phyloP scores from a whole-genome alignment of 2,797 vertebrate species.

The Salarias fasciatus region DNA sequence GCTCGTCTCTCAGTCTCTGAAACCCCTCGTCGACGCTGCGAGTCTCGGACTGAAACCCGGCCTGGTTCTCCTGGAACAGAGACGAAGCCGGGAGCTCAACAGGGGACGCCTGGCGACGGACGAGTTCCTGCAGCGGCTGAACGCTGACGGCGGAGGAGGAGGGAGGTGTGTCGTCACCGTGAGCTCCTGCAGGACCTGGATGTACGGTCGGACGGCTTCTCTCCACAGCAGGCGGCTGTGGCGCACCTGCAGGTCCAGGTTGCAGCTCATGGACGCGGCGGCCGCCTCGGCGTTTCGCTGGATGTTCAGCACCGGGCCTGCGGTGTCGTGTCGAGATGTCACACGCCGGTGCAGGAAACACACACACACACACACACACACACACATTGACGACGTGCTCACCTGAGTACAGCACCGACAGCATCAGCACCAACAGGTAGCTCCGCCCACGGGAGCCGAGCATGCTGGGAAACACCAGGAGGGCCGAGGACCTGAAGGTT shows the following conservation, averaged over 20 bases:
- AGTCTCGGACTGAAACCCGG: constrained; percentile 66
- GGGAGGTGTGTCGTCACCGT: constrained; percentile 75
- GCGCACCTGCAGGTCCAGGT: constrained; percentile 88
- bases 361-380: no score
- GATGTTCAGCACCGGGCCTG: constrained; percentile 87
- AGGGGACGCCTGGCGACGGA: no score
- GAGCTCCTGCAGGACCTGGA: constrained; percentile 78
- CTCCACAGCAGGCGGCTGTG: constrained; percentile 84
- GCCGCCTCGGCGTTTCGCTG: constrained; percentile 84
- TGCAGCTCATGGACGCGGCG: constrained; percentile 86
- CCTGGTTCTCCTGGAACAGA: constrained; percentile 70
- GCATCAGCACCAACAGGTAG: constrained; percentile 81
- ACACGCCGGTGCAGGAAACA: no score
- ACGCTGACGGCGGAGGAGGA: no score
- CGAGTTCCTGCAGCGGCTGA: no score
- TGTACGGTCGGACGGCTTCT: constrained; percentile 71
- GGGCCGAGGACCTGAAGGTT: constrained; percentile 83
- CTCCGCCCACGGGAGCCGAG: constrained; percentile 87
- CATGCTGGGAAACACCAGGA: constrained; percentile 86
- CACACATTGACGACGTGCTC: not conserved
- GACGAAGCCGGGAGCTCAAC: no score
- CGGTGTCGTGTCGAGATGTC: not conserved
- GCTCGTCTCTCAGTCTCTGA: constrained; percentile 79
- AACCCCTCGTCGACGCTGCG: constrained; percentile 74
- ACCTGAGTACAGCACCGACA: constrained; percentile 85